Evolutionary conservation across 2,113 vertebrate species (phyloP).

Genomic region (Mungos mungo): DNA sequence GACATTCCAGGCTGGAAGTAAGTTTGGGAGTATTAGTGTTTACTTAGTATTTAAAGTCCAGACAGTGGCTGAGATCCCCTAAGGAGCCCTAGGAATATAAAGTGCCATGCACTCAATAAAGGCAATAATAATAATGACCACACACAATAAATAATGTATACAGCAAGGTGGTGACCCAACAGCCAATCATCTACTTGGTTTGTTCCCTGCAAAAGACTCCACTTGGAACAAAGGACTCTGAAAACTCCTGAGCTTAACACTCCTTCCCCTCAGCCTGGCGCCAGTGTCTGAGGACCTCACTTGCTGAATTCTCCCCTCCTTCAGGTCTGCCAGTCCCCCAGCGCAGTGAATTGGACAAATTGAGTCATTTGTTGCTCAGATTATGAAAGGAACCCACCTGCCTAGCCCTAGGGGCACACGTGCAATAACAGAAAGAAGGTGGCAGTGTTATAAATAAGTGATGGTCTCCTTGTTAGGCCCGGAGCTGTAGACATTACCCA

Average conservation of each 20-base stretch:
- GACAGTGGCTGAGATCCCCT: background rate
- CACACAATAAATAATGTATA: background rate
- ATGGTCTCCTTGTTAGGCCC: conserved; percentile 29
- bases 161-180: background rate
- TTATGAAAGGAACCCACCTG: conserved; percentile 22
- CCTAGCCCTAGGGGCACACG: background rate
- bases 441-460: conserved; percentile 19
- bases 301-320: background rate
- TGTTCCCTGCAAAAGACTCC: background rate
- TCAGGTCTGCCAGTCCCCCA: background rate
- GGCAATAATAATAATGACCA: background rate
- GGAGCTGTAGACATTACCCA: background rate
- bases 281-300: background rate
- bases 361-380: conserved; percentile 3
- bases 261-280: background rate
- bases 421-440: conserved; percentile 16
- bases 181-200: background rate
- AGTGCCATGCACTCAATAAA: background rate
- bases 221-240: background rate
- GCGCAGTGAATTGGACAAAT: background rate
- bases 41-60: background rate
- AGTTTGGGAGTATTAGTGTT: background rate
- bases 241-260: background rate
- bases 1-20: background rate
- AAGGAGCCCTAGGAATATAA: background rate